Evolutionary conservation across 2,888 invertebrate species (phyloP).

Genomic region (Brachyptera putata): DNA sequence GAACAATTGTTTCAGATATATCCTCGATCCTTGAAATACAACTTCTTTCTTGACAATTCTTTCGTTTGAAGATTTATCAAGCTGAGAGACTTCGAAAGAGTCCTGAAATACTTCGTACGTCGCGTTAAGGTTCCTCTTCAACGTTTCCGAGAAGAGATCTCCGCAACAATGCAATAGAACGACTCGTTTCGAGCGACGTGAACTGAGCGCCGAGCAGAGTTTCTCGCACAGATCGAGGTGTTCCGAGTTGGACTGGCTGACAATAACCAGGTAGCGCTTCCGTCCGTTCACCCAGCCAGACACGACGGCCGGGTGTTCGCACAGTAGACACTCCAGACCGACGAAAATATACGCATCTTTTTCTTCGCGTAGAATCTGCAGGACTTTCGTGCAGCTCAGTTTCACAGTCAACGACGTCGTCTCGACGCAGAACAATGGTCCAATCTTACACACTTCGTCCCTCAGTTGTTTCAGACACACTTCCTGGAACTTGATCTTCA

Average conservation of each 20-base stretch:
- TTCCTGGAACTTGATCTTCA: conserved; percentile 4
- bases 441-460: neutral
- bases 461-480: neutral
- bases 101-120: conserved; percentile 6
- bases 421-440: neutral
- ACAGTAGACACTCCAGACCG: neutral
- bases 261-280: conserved; percentile 1
- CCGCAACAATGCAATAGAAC: neutral
- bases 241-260: neutral
- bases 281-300: neutral
- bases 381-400: conserved; percentile 10
- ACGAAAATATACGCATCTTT: conserved; percentile 8
- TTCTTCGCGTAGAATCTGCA: conserved; percentile 13
- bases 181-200: neutral
- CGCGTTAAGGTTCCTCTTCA: neutral
- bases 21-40: neutral
- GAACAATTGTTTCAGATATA: neutral
- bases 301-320: neutral
- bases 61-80: neutral
- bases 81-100: conserved; percentile 5
- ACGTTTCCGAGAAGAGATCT: neutral
- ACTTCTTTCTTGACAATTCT: neutral
- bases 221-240: neutral
- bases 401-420: neutral
- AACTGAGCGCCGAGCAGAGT: neutral